Evolutionary conservation across 1,140 invertebrate genomes (phyloP).

Genomic region (Caerostris darwini): DNA sequence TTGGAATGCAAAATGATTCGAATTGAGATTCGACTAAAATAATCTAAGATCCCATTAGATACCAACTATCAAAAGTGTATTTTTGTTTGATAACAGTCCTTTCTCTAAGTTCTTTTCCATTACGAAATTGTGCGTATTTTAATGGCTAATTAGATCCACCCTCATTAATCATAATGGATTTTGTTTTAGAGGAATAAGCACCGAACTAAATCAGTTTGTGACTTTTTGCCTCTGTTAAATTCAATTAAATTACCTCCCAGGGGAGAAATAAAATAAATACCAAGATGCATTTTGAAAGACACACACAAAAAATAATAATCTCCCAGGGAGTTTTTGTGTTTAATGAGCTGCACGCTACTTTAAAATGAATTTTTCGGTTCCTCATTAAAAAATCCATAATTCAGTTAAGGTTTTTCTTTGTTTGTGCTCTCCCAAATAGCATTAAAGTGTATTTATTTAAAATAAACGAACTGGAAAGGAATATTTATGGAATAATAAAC

Average conservation of each 20-base stretch:
- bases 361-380: not conserved
- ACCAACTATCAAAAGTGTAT: too few species aligned
- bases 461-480: not conserved
- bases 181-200: not conserved
- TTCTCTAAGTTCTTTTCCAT: too few species aligned
- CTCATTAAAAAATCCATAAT: not conserved
- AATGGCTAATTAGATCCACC: not conserved
- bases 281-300: not conserved
- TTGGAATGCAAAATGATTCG: too few species aligned
- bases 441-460: not conserved
- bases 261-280: constrained; percentile 3
- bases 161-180: not conserved
- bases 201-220: not conserved
- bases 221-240: not conserved
- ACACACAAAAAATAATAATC: not conserved
- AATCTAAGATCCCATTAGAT: too few species aligned
- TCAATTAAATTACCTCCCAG: not conserved
- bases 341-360: not conserved
- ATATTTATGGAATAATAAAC: too few species aligned
- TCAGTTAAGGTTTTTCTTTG: not conserved
- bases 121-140: not conserved
- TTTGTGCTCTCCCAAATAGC: not conserved
- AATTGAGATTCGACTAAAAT: too few species aligned
- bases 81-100: too few species aligned
- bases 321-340: not conserved